Percentiles rank a stretch among this genome's conserved stretches.
Evolutionary conservation across 1,140 invertebrate genomes (phyloP).

Genomic region (Eulimnadia texana): DNA sequence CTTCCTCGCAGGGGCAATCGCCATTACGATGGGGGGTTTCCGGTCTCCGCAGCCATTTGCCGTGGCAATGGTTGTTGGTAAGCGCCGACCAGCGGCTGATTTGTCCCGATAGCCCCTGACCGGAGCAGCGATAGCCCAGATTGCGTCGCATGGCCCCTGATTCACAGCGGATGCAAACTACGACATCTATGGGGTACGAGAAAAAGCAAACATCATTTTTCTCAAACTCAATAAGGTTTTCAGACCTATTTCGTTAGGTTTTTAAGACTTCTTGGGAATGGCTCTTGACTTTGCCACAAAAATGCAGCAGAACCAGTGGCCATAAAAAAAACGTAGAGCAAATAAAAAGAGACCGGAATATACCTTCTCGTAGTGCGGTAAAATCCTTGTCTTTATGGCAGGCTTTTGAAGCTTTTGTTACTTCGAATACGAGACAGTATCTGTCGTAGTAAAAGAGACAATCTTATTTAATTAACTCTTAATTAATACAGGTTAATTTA

Average conservation of each 20-base stretch:
- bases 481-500: too few relatives aligned
- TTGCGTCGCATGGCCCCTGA: slow-evolving; percentile 49
- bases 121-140: slow-evolving; percentile 58
- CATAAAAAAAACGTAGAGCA: too few relatives aligned
- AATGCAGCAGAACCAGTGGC: too few relatives aligned
- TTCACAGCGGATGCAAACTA: slow-evolving; percentile 59
- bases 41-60: slow-evolving; percentile 50
- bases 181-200: slow-evolving; percentile 38
- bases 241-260: too few relatives aligned
- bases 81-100: slow-evolving; percentile 60
- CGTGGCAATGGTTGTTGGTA: slow-evolving; percentile 59
- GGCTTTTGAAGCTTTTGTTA: slow-evolving; percentile 23
- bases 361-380: slow-evolving; percentile 16
- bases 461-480: too few relatives aligned
- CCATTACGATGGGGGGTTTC: background rate
- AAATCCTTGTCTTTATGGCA: slow-evolving; percentile 22
- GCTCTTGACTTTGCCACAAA: background rate
- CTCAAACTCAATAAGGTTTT: too few relatives aligned
- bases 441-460: slow-evolving; percentile 14
- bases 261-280: too few relatives aligned
- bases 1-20: background rate
- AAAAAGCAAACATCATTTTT: background rate
- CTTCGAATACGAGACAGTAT: slow-evolving; percentile 25
- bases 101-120: slow-evolving; percentile 52
- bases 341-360: too few relatives aligned